Evolutionary conservation across 2,113 vertebrate species (phyloP), one percentile per base, ranked within the genome.

Genomic region (Falco punctatus): DNA sequence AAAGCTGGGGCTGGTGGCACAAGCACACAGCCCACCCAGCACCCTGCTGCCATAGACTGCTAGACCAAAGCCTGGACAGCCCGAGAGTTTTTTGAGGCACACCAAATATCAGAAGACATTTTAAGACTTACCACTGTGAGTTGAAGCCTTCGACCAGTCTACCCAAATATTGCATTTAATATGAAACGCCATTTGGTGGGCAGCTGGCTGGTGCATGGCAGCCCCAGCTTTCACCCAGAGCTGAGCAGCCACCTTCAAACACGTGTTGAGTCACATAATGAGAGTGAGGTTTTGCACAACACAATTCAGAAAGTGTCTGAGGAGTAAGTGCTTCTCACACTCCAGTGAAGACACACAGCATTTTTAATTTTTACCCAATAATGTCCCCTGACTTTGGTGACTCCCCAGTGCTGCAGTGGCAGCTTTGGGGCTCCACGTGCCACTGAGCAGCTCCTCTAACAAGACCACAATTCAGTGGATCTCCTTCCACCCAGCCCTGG

Each of bases 91-190:
- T 52, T 7, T 32, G 44, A 86, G 58, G 49, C 18, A 3, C 1
- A 9, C 5, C 33, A 27, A 72, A 5, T 17, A 10, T 5, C 52
- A 65, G 58, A 49, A 82, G 52, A 54, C n/a, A 55, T 49, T 65
- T 65, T 30, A 71, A 52, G 59, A 44, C 32, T 61, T 42, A 40
- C 1, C 40, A 54, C 40, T 22, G 32, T 14, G 9, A 64, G 32
- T 3, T 49, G 24, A 61, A 59, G 38, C 40, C 38, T 58, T 42
- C 4, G 1, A 15, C 27, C 0, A 0, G 6, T 32, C 17, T 5
- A 59, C 6, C 24, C 46, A 52, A 58, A 59, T 35, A 22, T 6
- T 7, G 16, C 14, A 13, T 64, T 77, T 51, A 33, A 51, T 13
- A 46, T 0, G 0, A 86, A 52, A 81, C 12, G 15, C 44, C 20